Evolutionary conservation across 1,140 invertebrate genomes (phyloP).

Genomic region (Brachionus paranguensis): DNA sequence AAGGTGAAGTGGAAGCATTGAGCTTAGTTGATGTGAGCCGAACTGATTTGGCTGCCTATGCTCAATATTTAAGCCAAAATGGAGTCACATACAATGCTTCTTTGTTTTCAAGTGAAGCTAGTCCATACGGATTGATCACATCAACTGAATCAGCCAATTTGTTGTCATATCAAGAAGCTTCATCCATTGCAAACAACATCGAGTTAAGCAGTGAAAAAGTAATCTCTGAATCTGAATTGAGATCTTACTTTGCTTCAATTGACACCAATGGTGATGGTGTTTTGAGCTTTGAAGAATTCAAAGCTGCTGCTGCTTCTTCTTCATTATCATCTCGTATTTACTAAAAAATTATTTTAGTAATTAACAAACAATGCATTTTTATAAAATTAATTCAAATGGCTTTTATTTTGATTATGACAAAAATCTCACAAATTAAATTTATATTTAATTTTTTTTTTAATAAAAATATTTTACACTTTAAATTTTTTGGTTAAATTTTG

Average conservation of each 20-base stretch:
- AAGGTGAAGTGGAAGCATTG: conserved; percentile 18
- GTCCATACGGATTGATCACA: conserved; percentile 4
- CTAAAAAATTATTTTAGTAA: not conserved
- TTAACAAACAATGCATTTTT: too few relatives aligned
- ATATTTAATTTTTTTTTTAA: too few relatives aligned
- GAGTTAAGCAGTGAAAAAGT: not conserved
- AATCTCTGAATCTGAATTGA: conserved; percentile 23
- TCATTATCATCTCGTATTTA: not conserved
- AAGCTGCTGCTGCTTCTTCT: not conserved
- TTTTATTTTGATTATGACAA: not conserved
- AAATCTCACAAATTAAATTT: not conserved
- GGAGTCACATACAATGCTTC: conserved; percentile 19
- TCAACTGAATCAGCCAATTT: not conserved
- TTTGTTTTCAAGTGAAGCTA: conserved; percentile 15
- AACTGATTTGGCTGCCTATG: not conserved
- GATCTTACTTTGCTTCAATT: conserved; percentile 20
- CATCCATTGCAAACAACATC: not conserved
- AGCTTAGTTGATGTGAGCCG: not conserved
- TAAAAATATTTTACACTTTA: too few relatives aligned
- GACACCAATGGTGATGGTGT: conserved; percentile 2
- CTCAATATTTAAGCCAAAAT: not conserved
- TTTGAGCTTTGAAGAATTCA: conserved; percentile 5
- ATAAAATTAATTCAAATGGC: too few relatives aligned
- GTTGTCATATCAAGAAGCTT: not conserved
- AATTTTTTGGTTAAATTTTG: too few relatives aligned